A percentile compares a stretch with the other conserved stretches of the same genome.
Evolutionary conservation across 2,888 invertebrate species (phyloP).

Genomic region (Drosophila buzzatii): DNA sequence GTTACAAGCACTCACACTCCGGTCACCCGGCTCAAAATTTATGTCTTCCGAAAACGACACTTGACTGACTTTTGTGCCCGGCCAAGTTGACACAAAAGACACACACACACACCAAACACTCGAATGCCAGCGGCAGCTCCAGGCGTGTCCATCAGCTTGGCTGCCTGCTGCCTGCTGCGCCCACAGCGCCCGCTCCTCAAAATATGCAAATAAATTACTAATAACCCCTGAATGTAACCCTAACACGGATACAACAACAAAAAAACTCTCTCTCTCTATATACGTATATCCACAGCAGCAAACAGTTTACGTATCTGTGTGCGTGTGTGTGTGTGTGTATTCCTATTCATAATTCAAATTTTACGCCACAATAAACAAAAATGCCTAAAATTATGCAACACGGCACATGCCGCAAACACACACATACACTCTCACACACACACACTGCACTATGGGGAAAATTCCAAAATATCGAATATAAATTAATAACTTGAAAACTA

Average conservation of each 20-base stretch:
- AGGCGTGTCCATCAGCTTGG: conserved; percentile 40
- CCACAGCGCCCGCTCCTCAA: conserved; percentile 53
- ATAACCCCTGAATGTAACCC: conserved; percentile 78
- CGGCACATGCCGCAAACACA: conserved; percentile 60
- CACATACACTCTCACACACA: conserved; percentile 16
- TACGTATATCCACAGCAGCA: conserved; percentile 24
- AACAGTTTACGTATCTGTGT: conserved; percentile 32
- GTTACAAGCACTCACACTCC: conserved; percentile 13
- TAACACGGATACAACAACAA: conserved; percentile 57
- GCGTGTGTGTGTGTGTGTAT: conserved; percentile 40
- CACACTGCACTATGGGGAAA: too few species aligned
- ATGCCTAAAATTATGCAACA: conserved; percentile 81
- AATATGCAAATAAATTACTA: conserved; percentile 81
- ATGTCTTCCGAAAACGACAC: conserved; percentile 67
- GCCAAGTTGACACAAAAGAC: conserved; percentile 64
- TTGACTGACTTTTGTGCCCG: conserved; percentile 66
- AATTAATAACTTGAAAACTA: too few species aligned
- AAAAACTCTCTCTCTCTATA: not conserved
- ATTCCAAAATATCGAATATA: too few species aligned
- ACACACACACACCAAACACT: conserved; percentile 35
- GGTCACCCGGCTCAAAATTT: conserved; percentile 60
- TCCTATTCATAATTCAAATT: conserved; percentile 80
- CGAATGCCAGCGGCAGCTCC: conserved; percentile 28
- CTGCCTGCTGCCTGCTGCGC: conserved; percentile 45
- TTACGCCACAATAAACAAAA: conserved; percentile 81